phyloP scores from a whole-genome alignment of 2,888 invertebrate species.

The Leucoma salicis region DNA sequence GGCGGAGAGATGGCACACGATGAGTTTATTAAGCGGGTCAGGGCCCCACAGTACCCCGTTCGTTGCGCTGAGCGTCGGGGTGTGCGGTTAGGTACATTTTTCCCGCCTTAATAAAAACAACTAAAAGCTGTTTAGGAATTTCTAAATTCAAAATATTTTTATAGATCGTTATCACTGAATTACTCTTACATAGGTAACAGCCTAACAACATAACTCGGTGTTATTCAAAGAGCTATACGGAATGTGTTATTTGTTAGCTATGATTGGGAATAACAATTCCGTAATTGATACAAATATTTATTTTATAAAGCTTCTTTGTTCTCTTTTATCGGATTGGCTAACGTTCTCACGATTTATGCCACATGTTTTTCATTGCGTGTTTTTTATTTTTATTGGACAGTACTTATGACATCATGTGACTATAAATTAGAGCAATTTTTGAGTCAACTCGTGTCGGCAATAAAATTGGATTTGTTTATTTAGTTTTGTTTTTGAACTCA shows the following conservation, averaged over 20 bases:
- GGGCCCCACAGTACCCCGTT: too few relatives aligned
- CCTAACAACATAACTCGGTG: neutral
- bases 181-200: too few relatives aligned
- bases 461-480: conserved; percentile 71
- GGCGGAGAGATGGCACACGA: too few relatives aligned
- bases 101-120: too few relatives aligned
- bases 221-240: neutral
- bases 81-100: too few relatives aligned
- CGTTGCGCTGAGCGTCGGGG: too few relatives aligned
- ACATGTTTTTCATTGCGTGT: conserved; percentile 73
- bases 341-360: conserved; percentile 73
- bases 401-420: conserved; percentile 60
- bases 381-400: conserved; percentile 63
- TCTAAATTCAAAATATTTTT: too few relatives aligned
- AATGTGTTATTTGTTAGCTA: neutral
- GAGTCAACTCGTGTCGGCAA: conserved; percentile 64
- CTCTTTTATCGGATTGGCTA: conserved; percentile 58
- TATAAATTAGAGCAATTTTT: conserved; percentile 72
- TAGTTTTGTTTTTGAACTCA: conserved; percentile 43
- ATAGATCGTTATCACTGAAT: too few relatives aligned
- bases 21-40: too few relatives aligned
- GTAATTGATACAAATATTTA: conserved; percentile 25
- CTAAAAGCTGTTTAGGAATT: too few relatives aligned
- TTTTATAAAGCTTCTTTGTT: conserved; percentile 50
- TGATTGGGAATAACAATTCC: conserved; percentile 2